phyloP scores from a whole-genome alignment of 2,797 vertebrate species.

The Bufotes viridis region DNA sequence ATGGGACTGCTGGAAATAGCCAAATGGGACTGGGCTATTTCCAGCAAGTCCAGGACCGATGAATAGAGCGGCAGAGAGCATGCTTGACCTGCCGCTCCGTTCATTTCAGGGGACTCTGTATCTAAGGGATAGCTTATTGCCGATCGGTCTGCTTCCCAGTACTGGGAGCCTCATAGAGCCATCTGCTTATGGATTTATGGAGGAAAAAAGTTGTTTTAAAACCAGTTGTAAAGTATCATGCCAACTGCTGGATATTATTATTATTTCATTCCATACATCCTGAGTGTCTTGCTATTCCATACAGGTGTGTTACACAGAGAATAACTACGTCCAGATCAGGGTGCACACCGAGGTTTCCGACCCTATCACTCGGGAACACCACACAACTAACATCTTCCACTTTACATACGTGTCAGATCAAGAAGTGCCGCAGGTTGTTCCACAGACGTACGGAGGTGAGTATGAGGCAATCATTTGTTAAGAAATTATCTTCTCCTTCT shows the following conservation, averaged over 20 bases:
- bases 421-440: conserved; percentile 82
- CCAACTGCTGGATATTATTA: background rate
- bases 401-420: conserved; percentile 88
- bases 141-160: no score
- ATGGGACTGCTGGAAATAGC: no score
- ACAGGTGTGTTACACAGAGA: conserved; percentile 93
- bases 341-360: conserved; percentile 95
- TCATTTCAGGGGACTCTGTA: no score
- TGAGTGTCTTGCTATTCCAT: background rate
- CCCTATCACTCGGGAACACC: conserved; percentile 83
- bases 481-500: background rate
- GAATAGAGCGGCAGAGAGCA: no score
- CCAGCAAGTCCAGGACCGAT: no score
- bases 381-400: conserved; percentile 95
- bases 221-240: background rate
- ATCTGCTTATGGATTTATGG: background rate
- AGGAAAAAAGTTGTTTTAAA: background rate
- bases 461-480: background rate
- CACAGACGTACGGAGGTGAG: conserved; percentile 84
- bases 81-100: no score
- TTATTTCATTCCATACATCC: no score
- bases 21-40: no score
- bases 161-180: no score
- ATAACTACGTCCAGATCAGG: conserved; percentile 88
- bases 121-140: no score